Percentiles rank a stretch among this genome's conserved stretches.
These are phyloP conservation scores for Psittacara wagleri DNA, from an alignment of 2,113 vertebrate species.

Conservation along the genomic window DNA sequence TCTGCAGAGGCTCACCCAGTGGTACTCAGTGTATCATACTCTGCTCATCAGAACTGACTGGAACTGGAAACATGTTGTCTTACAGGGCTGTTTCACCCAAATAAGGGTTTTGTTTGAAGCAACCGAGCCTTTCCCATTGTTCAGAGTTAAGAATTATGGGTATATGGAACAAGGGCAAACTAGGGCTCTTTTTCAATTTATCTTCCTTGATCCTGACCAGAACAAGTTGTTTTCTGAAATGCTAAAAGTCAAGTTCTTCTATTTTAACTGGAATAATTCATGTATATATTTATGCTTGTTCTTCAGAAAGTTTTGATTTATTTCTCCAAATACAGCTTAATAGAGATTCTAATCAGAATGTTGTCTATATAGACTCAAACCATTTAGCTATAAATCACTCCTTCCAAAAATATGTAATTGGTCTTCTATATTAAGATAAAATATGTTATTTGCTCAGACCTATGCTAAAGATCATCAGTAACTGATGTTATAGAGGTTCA, in stretches of 20 bases:
- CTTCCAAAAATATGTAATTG: not conserved
- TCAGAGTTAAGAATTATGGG: not conserved
- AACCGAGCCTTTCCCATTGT: not conserved
- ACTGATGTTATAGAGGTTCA: not conserved
- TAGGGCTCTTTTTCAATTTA: not conserved
- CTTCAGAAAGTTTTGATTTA: not conserved
- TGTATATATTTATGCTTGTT: not conserved
- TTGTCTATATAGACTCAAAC: not conserved
- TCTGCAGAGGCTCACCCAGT: not conserved
- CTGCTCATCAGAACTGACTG: not conserved
- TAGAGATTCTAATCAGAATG: not conserved
- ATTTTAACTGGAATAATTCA: not conserved
- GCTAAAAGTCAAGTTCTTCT: not conserved
- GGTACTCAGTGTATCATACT: not conserved
- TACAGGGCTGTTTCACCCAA: not conserved
- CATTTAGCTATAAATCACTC: not conserved
- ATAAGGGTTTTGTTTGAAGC: not conserved
- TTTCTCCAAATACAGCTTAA: not conserved
- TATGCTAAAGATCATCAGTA: not conserved
- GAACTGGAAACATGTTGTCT: not conserved
- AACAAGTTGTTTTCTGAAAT: not conserved
- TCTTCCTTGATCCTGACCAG: not conserved
- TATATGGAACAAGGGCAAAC: not conserved
- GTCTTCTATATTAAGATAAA: not conserved
- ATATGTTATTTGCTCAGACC: not conserved